Evolutionary conservation across 2,888 invertebrate genomes (phyloP), one percentile per base, ranked within the genome.

Genomic region (Dascillus cervinus): DNA sequence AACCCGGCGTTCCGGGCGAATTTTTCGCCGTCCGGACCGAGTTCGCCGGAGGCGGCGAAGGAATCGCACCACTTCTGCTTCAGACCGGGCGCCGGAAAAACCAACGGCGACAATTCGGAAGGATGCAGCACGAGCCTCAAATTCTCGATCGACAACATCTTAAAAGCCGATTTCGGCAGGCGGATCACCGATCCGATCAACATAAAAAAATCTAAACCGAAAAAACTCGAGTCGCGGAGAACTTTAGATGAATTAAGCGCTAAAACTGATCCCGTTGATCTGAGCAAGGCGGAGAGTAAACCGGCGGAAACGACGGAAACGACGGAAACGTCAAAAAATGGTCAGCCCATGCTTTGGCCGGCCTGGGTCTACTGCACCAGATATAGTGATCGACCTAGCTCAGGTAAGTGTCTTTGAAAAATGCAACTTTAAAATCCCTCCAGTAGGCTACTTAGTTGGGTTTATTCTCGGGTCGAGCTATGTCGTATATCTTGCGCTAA

Each of bases 341-440:
- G 58, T 11, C 44, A 45, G 24, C 44, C 38, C 13, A 46, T 40
- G 40, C 62, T 86, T 55, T 92, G 91, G 89, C 96, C 96, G 0
- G 95, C 96, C 15, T 97, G 96, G 97, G 91, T 97, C 23, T 97
- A 91, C 69, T 97, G 96, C 69, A 97, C 96, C 3, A 72, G 97
- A 58, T 97, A 97, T 69, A 85, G 84, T 53, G 89, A 89, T 19
- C 69, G 88, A 53, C 88, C 88, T 15, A 87, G 86, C 54, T 88
- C 88, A 62, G 88, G 88, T 88, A 64, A 75, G 78, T 32, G 12
- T 26, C 70, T 13, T 11, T n/a, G n/a, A n/a, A n/a, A n/a, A n/a
- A n/a, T n/a, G n/a, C n/a, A n/a, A n/a, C n/a, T n/a, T n/a, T n/a
- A n/a, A n/a, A n/a, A n/a, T n/a, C n/a, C n/a, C n/a, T n/a, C n/a